Conservation (phyloP, 2,888 invertebrate genomes). For the Andricus quercusramuli region DNA sequence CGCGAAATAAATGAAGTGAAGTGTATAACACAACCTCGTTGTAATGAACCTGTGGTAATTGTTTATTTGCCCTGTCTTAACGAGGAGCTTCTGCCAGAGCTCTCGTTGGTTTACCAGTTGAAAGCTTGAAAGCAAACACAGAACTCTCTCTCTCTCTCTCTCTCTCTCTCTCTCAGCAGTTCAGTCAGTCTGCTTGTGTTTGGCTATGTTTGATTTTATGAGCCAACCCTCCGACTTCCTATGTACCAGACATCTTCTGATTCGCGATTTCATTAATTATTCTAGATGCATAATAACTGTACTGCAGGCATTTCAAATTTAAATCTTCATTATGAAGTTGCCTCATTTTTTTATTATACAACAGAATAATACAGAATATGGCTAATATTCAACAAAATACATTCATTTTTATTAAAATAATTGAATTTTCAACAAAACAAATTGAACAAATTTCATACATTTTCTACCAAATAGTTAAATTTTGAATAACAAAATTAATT, state of each 20-base stretch:
- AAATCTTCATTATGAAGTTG: not conserved
- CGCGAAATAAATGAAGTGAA: not conserved
- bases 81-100: constrained; percentile 22
- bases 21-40: constrained; percentile 6
- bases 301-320: no score
- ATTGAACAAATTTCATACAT: no score
- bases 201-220: constrained; percentile 11
- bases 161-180: not conserved
- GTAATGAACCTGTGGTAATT: constrained; percentile 40
- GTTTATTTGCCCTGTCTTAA: constrained; percentile 44
- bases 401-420: no score
- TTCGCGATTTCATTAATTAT: constrained; percentile 4
- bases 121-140: constrained; percentile 40
- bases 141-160: not conserved
- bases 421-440: no score
- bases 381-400: no score
- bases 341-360: no score
- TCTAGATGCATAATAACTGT: not conserved
- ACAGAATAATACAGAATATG: no score
- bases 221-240: not conserved
- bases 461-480: no score
- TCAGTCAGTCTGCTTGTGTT: not conserved
- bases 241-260: constrained; percentile 6
- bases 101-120: constrained; percentile 36
- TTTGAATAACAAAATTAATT: no score